These are phyloP conservation scores for Aphaenogaster ashmeadi DNA, from an alignment of 1,140 invertebrate species.

Conservation along the genomic window DNA sequence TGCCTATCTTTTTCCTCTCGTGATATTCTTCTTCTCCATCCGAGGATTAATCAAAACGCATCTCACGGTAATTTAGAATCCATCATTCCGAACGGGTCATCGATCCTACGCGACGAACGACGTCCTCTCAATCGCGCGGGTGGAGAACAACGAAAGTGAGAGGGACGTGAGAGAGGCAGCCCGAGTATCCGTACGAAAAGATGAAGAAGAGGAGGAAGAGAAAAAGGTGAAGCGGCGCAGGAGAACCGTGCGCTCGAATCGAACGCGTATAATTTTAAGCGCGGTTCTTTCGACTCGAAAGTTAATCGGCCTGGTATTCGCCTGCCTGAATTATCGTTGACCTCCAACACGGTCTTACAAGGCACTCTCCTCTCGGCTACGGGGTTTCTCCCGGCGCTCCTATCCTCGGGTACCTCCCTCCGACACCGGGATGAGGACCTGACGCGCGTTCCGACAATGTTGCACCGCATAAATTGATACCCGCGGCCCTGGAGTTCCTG, in stretches of 20 bases:
- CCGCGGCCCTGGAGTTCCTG: conserved; percentile 77
- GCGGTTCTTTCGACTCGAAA: conserved; percentile 81
- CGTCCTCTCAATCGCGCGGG: conserved; percentile 39
- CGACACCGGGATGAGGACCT: conserved; percentile 67
- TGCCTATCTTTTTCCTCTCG: conserved; percentile 25
- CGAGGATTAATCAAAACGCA: conserved; percentile 73
- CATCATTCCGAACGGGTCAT: conserved; percentile 66
- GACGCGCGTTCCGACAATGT: conserved; percentile 82
- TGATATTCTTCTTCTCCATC: background rate
- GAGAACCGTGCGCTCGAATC: conserved; percentile 75
- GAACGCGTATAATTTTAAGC: conserved; percentile 82
- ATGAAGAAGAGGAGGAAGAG: conserved; percentile 31
- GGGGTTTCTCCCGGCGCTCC: conserved; percentile 67
- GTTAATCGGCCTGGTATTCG: conserved; percentile 80
- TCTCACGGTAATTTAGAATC: conserved; percentile 67
- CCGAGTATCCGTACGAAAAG: conserved; percentile 21
- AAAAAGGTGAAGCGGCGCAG: conserved; percentile 46
- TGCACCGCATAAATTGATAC: conserved; percentile 86
- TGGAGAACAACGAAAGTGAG: conserved; percentile 23
- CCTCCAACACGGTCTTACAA: conserved; percentile 85
- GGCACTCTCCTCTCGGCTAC: conserved; percentile 73
- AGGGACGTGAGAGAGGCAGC: conserved; percentile 10
- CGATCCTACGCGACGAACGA: conserved; percentile 64
- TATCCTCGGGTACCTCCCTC: conserved; percentile 51
- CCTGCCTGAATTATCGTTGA: conserved; percentile 85